Base-by-base conservation (phyloP, 2,888 invertebrate species). In the Cheilosia vulpina region DNA sequence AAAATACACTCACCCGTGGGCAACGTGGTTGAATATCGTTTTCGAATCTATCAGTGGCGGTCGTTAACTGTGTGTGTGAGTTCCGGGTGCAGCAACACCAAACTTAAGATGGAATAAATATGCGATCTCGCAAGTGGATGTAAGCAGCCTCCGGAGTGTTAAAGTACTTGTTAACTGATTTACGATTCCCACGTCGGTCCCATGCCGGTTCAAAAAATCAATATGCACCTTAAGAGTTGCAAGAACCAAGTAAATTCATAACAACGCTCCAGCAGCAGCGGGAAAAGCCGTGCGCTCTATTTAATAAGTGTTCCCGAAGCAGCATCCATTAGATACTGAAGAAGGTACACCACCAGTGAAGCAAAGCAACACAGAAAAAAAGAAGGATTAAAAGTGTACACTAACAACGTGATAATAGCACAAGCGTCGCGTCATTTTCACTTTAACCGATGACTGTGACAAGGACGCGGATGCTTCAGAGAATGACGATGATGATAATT, bases 381-480 rank as follows among this genome's bases (percentile, higher is more conserved):
- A 11, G 41, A 76, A 31, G 52, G 52, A 58, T 50, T 52, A 66
- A 43, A 57, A 82, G 81, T 77, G 77, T 71, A 58, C 55, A 27
- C 58, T 71, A 78, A 72, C 66, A 72, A 72, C 71, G 63, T 24
- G 69, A 84, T 79, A 69, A 79, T 43, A 79, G 60, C 58, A 50
- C 43, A 81, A 81, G 60, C 71, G 71, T 80, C 80, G 72, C 76
- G 81, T 85, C 85, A 66, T 72, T 85, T 81, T 81, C 85, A 72
- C 76, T 85, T 68, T 77, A 76, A 68, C 81, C 62, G 50, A 85
- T 85, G 81, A 81, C 76, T 81, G 63, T 85, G 76, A 81, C 85
- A 85, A 85, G 85, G 85, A 85, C 85, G 77, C 62, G 63, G 62
- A 63, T 68, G 75, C 45, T 75, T 80, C 68, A 57, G 13, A 62